These are phyloP conservation scores for Pelodiscus sinensis DNA, from an alignment of 2,113 vertebrate genomes.

Conservation along the genomic window DNA sequence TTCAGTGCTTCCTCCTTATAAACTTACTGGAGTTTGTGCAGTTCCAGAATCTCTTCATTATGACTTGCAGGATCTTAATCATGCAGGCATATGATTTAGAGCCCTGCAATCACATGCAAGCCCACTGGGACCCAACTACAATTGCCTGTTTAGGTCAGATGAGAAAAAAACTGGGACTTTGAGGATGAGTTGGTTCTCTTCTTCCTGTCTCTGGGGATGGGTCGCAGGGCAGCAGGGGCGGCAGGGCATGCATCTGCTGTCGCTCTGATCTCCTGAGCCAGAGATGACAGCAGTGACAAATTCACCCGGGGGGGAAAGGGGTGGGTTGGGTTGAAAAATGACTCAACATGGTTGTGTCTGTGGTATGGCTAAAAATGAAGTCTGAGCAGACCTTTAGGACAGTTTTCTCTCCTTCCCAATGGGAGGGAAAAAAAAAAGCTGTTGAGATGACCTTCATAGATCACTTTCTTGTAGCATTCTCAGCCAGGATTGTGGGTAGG, in stretches of 20 bases:
- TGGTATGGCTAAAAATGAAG: background rate
- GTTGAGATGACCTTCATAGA: background rate
- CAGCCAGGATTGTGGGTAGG: background rate
- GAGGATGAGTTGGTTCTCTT: background rate
- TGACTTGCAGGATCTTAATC: background rate
- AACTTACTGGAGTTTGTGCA: background rate
- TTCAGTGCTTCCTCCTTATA: background rate
- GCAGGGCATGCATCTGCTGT: background rate
- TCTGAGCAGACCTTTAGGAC: background rate
- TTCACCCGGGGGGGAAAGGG: background rate
- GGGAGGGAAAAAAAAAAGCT: background rate
- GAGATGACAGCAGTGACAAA: background rate
- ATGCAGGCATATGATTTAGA: background rate
- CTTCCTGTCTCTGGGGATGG: background rate
- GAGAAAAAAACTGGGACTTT: background rate
- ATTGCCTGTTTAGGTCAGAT: background rate
- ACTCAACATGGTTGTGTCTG: background rate
- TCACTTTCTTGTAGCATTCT: background rate
- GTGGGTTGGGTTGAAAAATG: background rate
- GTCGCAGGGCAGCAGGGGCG: background rate
- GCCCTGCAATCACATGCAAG: background rate
- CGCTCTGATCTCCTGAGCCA: background rate
- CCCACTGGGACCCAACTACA: background rate
- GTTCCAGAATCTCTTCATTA: background rate
- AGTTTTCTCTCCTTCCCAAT: background rate